These are phyloP conservation scores for Noctua comes DNA, from an alignment of 2,888 invertebrate species.

Conservation along the genomic window DNA sequence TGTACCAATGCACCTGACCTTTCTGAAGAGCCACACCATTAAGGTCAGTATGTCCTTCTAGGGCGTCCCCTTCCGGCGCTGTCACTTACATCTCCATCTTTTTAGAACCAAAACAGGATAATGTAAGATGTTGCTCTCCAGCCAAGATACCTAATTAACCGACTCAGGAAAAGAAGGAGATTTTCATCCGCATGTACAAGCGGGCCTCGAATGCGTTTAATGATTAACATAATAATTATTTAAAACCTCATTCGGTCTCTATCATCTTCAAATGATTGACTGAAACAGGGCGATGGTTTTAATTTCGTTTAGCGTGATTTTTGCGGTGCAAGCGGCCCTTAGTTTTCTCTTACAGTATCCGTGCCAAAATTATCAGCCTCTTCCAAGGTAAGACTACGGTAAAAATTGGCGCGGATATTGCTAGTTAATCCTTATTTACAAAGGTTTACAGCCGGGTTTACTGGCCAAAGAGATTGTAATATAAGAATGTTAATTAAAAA, in stretches of 20 bases:
- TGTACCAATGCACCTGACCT: too few species aligned
- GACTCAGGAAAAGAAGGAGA: not conserved
- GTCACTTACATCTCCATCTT: not conserved
- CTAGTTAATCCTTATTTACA: conserved; percentile 38
- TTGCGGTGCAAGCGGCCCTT: not conserved
- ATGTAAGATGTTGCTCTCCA: not conserved
- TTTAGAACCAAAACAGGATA: not conserved
- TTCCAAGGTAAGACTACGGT: conserved; percentile 15
- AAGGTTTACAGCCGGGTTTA: conserved; percentile 19
- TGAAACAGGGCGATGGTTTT: not conserved
- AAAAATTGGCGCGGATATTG: conserved; percentile 32
- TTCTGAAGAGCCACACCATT: not conserved
- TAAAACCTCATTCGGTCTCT: not conserved
- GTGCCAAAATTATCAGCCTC: conserved; percentile 3
- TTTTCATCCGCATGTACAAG: not conserved
- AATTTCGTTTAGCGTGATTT: not conserved
- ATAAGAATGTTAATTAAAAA: conserved; percentile 38
- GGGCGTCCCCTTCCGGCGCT: not conserved
- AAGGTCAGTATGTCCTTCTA: not conserved
- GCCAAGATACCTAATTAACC: not conserved
- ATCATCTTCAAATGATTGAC: not conserved
- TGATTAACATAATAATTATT: not conserved
- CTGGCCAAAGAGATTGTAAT: not conserved
- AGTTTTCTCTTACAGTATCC: not conserved
- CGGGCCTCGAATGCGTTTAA: not conserved